phyloP scores from a whole-genome alignment of 35 echinoderm and acorn worm genomes.

The Apostichopus californicus region DNA sequence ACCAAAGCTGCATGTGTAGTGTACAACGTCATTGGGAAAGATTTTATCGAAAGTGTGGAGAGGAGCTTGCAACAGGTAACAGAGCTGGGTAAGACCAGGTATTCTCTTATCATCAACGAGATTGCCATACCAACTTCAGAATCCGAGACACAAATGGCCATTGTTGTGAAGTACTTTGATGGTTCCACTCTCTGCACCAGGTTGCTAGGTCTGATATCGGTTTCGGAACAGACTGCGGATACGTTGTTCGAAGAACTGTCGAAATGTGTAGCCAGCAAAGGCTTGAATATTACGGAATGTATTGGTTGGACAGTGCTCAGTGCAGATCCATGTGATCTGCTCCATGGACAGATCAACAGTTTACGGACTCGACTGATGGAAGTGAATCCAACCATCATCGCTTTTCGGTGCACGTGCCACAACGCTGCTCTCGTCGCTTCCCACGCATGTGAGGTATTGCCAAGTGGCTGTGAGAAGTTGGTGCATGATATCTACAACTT shows the following conservation, averaged over 20 bases:
- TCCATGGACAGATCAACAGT: constrained; percentile 27
- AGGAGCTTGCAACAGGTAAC: constrained; percentile 32
- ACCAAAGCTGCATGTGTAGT: constrained; percentile 35
- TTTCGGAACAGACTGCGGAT: background rate
- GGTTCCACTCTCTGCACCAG: constrained; percentile 10
- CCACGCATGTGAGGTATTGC: constrained; percentile 24
- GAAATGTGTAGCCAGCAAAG: constrained; percentile 11
- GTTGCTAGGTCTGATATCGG: constrained; percentile 28
- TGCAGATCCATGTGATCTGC: constrained; percentile 29
- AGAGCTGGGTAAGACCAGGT: constrained; percentile 17
- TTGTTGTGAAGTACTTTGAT: constrained; percentile 40
- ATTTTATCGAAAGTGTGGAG: constrained; percentile 29
- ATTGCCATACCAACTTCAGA: constrained; percentile 10
- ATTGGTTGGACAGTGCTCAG: constrained; percentile 32
- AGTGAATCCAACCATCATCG: constrained; percentile 20
- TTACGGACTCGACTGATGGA: constrained; percentile 27
- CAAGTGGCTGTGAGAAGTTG: constrained; percentile 26
- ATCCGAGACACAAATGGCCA: constrained; percentile 5
- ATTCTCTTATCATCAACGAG: constrained; percentile 35
- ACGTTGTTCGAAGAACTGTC: background rate
- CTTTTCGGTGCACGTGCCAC: constrained; percentile 28
- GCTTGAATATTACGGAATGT: background rate
- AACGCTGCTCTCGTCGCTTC: constrained; percentile 20
- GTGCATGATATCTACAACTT: constrained; percentile 35
- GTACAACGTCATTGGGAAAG: constrained; percentile 35